These are phyloP conservation scores for Diorhabda carinulata DNA, from an alignment of 1,140 invertebrate genomes.

Conservation along the genomic window DNA sequence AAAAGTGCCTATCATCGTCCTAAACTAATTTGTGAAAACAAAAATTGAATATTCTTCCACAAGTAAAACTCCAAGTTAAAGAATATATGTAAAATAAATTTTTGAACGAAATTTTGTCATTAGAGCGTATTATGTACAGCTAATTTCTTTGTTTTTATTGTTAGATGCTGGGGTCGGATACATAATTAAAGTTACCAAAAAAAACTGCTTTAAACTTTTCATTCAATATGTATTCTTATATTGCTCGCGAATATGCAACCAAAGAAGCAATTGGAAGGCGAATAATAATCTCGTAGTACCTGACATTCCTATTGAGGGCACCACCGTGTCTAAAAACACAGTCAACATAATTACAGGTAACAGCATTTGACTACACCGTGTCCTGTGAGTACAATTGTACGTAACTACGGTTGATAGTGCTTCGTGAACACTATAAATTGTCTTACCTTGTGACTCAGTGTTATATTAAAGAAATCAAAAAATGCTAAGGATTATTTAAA, in stretches of 20 bases:
- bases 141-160: too few relatives aligned
- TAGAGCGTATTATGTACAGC: too few relatives aligned
- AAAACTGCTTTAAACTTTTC: too few relatives aligned
- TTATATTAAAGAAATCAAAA: slow-evolving; percentile 12
- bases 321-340: slow-evolving; percentile 21
- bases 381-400: slow-evolving; percentile 26
- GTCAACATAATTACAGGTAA: slow-evolving; percentile 34
- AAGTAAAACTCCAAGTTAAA: too few relatives aligned
- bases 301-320: slow-evolving; percentile 30
- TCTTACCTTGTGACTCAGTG: slow-evolving; percentile 29
- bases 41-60: too few relatives aligned
- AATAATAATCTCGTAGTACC: slow-evolving; percentile 6
- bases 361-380: slow-evolving; percentile 34
- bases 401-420: slow-evolving; percentile 19
- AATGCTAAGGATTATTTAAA: slow-evolving; percentile 20
- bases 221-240: too few relatives aligned
- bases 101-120: too few relatives aligned
- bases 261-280: background rate
- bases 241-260: background rate
- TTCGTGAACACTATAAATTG: slow-evolving; percentile 7
- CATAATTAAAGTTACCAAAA: too few relatives aligned
- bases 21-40: too few relatives aligned
- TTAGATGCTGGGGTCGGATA: too few relatives aligned
- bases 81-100: too few relatives aligned
- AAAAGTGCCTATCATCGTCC: too few relatives aligned